Base-by-base conservation (phyloP, 2,888 invertebrate species). In the Tinea pellionella region DNA sequence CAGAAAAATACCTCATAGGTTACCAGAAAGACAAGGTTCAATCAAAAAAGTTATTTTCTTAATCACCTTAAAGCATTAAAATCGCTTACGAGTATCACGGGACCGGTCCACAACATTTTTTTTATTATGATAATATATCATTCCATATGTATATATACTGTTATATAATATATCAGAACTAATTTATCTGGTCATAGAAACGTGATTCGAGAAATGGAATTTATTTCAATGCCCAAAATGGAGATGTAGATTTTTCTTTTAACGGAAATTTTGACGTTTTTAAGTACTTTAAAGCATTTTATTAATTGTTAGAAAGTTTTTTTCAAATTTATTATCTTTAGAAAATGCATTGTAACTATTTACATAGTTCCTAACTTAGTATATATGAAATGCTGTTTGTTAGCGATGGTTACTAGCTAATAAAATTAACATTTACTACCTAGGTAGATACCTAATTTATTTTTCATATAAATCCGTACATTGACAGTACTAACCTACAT, bases 111-210 rank as follows among this genome's bases (percentile, higher is more conserved):
- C 64, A 65, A 56, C 65, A 61, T 64, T 64, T 71, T n/a, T 74
- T 59, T 75, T 75, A 75, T 75, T 75, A 69, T 72, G 76, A 68
- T 72, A 77, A 83, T 83, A 75, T 78, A 80, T 82, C 80, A 80
- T 78, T 75, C 73, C 73, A 70, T 71, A 66, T 74, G 74, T 71
- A 74, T 71, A 74, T 59, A 58, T 73, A 71, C 68, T 73, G 71
- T 79, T 78, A 79, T 75, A 73, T 77, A 80, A 80, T 81, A 74
- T 75, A 77, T 80, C 78, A 75, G 77, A 68, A 63, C 70, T 80
- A 76, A 82, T 85, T 82, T 82, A 82, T 81, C 72, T 77, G 78
- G 75, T 80, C 83, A 77, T 67, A 64, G 64, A 64, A 64, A 61
- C 64, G 65, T 30, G 67, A 70, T 73, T 65, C 74, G 74, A 68